Base-by-base conservation (phyloP, 2,888 invertebrate genomes). In the Asteroscopus sphinx region DNA sequence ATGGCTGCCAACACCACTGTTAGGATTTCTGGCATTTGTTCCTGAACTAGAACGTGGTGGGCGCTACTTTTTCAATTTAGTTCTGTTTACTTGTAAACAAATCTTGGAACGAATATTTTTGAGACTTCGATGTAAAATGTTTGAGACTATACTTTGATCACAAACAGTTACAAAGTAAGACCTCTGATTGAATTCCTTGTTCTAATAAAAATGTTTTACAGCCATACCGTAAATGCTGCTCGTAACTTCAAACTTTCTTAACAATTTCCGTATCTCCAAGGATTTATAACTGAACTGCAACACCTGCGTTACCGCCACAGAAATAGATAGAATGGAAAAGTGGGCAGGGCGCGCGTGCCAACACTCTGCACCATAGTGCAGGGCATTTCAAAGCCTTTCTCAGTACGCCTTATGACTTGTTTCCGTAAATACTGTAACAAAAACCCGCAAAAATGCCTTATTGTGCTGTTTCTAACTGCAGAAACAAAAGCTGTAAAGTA, bases 1-100 rank as follows among this genome's bases (percentile, higher is more conserved):
- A 91, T 90, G 89, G 90, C 81, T 65, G 75, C 73, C 74, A 73
- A 68, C 72, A 74, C 61, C 59, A 73, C 73, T 76, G 76, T 80
- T 81, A 80, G 77, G 70, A 76, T 64, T 79, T 72, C 59, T 65
- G 66, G 72, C 75, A 71, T 77, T 79, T 73, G 73, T 79, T 73
- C 30, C 9, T 60, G 47, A 59, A 59, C 67, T 49, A 45, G 40
- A 54, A 64, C 57, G 46, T 59, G 37, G 46, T 59, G 37, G 57
- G 45, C 47, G 53, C 44, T 68, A 52, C 44, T 63, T 47, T 39
- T 32, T 21, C 21, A 47, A 56, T 66, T 42, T 13, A 17, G 16
- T 54, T 45, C 15, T 52, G 44, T 16, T 42, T 37, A 58, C 37
- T 21, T 46, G 47, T 15, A 25, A 32, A 56, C 42, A 32, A 33